These are phyloP conservation scores for Heliocidaris erythrogramma DNA, from an alignment of 35 echinoderm and acorn worm species.

Conservation along the genomic window DNA sequence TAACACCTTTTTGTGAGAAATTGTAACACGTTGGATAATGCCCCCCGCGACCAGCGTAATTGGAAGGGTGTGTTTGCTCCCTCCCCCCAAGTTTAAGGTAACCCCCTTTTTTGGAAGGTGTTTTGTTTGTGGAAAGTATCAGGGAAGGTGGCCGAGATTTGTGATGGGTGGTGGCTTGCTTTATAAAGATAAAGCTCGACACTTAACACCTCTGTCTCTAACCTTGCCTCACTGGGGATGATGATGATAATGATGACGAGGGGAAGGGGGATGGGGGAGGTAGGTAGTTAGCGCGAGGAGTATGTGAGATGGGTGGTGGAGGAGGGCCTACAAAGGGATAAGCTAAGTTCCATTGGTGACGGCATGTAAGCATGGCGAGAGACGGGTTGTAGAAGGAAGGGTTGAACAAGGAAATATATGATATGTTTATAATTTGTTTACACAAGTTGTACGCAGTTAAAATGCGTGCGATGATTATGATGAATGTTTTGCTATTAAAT, in stretches of 20 bases:
- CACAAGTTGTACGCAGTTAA: too few species aligned
- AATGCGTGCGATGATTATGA: too few species aligned
- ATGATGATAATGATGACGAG: too few species aligned
- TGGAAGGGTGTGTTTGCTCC: not conserved
- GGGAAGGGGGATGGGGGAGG: not conserved
- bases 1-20: not conserved
- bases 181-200: not conserved
- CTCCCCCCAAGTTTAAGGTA: not conserved
- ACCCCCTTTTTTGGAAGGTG: not conserved
- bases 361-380: too few species aligned
- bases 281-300: too few species aligned
- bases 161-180: not conserved
- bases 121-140: not conserved
- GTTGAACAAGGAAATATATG: too few species aligned
- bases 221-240: not conserved
- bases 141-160: not conserved
- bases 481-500: too few species aligned
- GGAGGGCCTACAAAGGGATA: too few species aligned
- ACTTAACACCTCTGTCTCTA: not conserved
- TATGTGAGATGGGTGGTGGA: too few species aligned
- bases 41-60: not conserved
- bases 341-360: too few species aligned
- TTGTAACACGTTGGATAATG: constrained; percentile 9
- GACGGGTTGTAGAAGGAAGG: too few species aligned
- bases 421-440: too few species aligned